Evolutionary conservation across 2,888 invertebrate species (phyloP).

Genomic region (Drosophila demipolita): DNA sequence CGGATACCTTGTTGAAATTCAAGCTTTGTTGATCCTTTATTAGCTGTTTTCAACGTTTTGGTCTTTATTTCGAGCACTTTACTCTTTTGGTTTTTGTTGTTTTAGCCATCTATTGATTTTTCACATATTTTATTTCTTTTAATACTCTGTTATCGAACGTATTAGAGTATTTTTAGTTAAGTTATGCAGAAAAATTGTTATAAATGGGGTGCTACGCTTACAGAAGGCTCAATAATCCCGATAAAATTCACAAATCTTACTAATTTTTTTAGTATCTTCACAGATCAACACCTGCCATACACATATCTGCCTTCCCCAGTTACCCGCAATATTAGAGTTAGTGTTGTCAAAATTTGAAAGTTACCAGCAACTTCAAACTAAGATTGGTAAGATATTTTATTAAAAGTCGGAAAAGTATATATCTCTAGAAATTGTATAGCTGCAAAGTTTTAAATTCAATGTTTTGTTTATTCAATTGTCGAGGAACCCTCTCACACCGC

Average conservation of each 20-base stretch:
- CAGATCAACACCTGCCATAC: background rate
- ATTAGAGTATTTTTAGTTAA: background rate
- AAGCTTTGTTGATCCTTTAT: constrained; percentile 40
- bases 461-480: background rate
- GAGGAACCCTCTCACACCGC: background rate
- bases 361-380: background rate
- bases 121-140: constrained; percentile 7
- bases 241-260: background rate
- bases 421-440: background rate
- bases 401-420: background rate
- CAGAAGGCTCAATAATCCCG: background rate
- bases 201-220: background rate
- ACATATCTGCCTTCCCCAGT: background rate
- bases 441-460: background rate
- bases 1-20: constrained; percentile 3
- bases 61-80: constrained; percentile 33
- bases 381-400: background rate
- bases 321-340: background rate
- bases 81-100: constrained; percentile 30
- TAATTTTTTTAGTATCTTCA: background rate
- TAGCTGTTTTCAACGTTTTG: constrained; percentile 32
- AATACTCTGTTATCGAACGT: constrained; percentile 4
- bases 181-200: background rate
- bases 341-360: background rate
- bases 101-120: constrained; percentile 53